Conservation (phyloP, 2,113 vertebrate genomes). For the Halcyon senegalensis region DNA sequence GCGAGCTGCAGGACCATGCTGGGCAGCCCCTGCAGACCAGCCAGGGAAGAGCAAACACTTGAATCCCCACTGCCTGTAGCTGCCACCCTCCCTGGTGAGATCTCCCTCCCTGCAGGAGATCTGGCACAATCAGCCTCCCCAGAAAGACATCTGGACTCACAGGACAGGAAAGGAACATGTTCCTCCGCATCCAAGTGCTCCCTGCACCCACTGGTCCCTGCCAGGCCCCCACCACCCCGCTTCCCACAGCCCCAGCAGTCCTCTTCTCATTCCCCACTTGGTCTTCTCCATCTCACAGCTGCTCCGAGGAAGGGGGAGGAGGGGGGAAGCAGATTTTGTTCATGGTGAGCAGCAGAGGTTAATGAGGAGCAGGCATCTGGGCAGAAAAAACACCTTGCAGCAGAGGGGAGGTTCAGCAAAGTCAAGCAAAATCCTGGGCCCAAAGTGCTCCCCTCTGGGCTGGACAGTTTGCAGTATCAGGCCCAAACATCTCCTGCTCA, state of each 20-base stretch:
- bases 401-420: background rate
- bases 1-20: background rate
- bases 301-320: background rate
- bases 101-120: background rate
- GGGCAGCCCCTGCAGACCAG: background rate
- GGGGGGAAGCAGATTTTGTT: background rate
- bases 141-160: rapidly evolving
- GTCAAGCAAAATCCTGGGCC: background rate
- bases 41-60: background rate
- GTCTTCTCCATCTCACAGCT: background rate
- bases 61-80: background rate
- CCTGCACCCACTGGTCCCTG: background rate
- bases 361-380: background rate
- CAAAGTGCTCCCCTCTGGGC: background rate
- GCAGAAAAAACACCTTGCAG: background rate
- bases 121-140: background rate
- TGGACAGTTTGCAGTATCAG: too few species aligned
- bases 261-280: rapidly evolving
- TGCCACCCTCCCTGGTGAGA: background rate
- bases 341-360: background rate
- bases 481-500: background rate
- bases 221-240: background rate
- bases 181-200: background rate
- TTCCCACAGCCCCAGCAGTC: background rate
- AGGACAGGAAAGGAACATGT: background rate